Base-by-base conservation (phyloP, 2,113 vertebrate genomes). In the Terrapene triunguis region DNA sequence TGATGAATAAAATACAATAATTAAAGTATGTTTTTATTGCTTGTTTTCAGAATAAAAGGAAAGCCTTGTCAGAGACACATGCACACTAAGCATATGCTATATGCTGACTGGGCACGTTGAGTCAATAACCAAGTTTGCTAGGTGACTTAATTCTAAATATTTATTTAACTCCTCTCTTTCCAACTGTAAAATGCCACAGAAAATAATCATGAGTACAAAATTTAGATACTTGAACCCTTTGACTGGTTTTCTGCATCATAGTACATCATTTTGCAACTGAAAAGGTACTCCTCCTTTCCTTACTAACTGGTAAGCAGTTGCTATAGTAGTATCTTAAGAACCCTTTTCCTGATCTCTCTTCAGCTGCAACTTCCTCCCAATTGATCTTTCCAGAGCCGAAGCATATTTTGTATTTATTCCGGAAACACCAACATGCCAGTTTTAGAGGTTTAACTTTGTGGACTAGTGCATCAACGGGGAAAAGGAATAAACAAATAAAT, bases 231-330 rank as follows among this genome's bases (percentile, higher is more conserved):
- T 91, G 85, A 62, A 79, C 90, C 50, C 79, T 53, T 81, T n/a
- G 53, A 91, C 35, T 94, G 32, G 14, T 86, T 96, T 94, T 96
- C 81, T 93, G 38, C 32, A 89, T 53, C 51, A 86, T 6, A 80
- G 50, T 87, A 29, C 10, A 93, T 27, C 8, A 91, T 87, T 91
- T 94, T 84, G 76, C 16, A 86, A 92, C 53, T 69, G 6, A 94
- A 89, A 94, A 21, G 9, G 10, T 54, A 84, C 79, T 93, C 53
- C 51, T 47, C 69, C 50, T 76, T 53, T 87, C 81, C 90, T 95
- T n/a, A 65, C 3, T 65, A 82, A 91, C 80, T 12, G 92, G 11
- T 9, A 83, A 76, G 50, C 62, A 38, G 10, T 62, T 59, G 27
- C 6, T 53, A 42, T 87, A 25, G 2, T 80, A 65, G 86, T 88